Base-by-base conservation (phyloP, 2,797 vertebrate species). In the Agapornis canus region DNA sequence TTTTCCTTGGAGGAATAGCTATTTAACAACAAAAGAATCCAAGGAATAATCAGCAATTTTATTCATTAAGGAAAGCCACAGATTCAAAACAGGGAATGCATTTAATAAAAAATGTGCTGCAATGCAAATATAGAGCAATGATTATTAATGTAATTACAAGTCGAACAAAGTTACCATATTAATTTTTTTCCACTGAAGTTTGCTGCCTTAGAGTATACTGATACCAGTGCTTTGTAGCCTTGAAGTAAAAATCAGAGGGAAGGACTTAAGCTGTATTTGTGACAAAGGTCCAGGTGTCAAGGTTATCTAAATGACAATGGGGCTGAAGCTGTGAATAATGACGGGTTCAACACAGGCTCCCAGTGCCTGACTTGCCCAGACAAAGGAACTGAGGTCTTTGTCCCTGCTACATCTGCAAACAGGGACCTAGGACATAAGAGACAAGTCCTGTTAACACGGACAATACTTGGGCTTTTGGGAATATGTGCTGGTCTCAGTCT, bases 231-330 rank as follows among this genome's bases (percentile, higher is more conserved):
- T 79, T 83, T 56, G 5, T 40, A 77, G 43, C 8, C 18, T 45
- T 64, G 10, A 65, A 73, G 35, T 21, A 61, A 85, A 89, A 85
- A 65, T 57, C 48, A 82, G 42, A 90, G 10, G 22, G 43, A 92
- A 89, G 19, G 42, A 47, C 18, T 80, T 79, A 40, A 82, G 56
- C 12, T n/a, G 16, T 49, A 39, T 52, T 91, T 86, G 39, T 82
- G 48, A 51, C 15, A 73, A 66, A 59, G 22, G 21, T 45, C 14
- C 32, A 49, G 22, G 52, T 39, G 9, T 70, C 32, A 82, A 71
- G 19, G 27, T 37, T 72, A 29, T 42, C 32, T 54, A 72, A 86
- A 86, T 65, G 20, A 63, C 29, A 57, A 5, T 0, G 2, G 21
- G 29, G 51, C 25, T 91, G 19, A n/a, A 26, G 35, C 32, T 76